Conservation (phyloP, 2,797 vertebrate species). For the Phaenicophaeus curvirostris region DNA sequence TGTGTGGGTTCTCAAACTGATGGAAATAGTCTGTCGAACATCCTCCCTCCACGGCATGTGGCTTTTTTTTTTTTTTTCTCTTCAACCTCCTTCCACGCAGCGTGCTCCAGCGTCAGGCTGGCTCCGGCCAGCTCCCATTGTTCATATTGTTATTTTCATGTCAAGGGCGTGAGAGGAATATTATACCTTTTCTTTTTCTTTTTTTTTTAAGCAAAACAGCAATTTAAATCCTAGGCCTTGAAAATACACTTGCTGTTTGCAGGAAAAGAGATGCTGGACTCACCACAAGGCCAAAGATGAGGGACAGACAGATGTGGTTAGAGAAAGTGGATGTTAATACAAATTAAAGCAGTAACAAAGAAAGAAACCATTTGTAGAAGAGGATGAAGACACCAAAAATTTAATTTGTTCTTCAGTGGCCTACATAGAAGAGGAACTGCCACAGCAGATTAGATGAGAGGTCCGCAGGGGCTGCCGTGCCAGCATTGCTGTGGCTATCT, state of each 20-base stretch:
- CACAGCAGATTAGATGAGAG: constrained; percentile 32
- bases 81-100: constrained; percentile 19
- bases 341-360: not conserved
- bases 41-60: constrained; percentile 21
- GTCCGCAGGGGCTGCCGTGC: not conserved
- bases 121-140: constrained; percentile 60
- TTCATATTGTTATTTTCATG: constrained; percentile 54
- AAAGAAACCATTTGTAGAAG: not conserved
- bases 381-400: not conserved
- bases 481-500: not conserved
- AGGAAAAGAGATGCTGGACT: not conserved
- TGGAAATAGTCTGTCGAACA: constrained; percentile 61
- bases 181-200: not conserved
- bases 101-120: constrained; percentile 26
- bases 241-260: constrained; percentile 14
- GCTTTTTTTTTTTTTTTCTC: not conserved
- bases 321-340: not conserved
- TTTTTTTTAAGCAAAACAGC: not conserved
- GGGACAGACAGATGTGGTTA: not conserved
- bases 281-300: constrained; percentile 2
- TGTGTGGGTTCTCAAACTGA: constrained; percentile 24
- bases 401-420: constrained; percentile 23
- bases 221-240: constrained; percentile 32
- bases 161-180: constrained; percentile 56
- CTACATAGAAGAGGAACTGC: constrained; percentile 38